Evolutionary conservation across 2,888 invertebrate species (phyloP), one percentile per base, ranked within the genome.

Genomic region (Globia sparganii): DNA sequence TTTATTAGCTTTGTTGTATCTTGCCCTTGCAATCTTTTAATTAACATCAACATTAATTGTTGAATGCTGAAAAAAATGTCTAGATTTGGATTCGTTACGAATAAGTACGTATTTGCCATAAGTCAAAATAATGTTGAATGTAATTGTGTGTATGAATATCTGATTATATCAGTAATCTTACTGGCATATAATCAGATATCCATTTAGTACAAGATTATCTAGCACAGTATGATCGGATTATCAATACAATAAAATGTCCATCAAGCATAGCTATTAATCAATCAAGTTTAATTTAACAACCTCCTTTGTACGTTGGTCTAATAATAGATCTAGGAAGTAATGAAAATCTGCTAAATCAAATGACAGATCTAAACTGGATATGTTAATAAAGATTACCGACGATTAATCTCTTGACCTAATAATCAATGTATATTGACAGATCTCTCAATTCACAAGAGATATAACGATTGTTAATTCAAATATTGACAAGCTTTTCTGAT

Each of bases 281-380:
- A 81, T 80, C 15, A 61, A 65, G 21, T 34, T 70, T 81, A 61
- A 81, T 56, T 61, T n/a, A 76, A 59, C 75, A 46, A 66, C 31
- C 37, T 61, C 21, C 25, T 46, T 53, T 75, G 34, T 64, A 65
- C 53, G 3, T 53, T 21, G 18, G n/a, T 31, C 67, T 34, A 56
- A 21, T 69, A 70, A 66, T 80, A 46, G 53, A n/a, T 56, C 31
- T 70, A 75, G 25, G 40, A 62, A 64, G 43, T 43, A 34, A 25
- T 64, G 21, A 11, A 64, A 68, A 68, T 58, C 67, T 64, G 61
- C 25, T 56, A 37, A 28, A 34, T 46, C 18, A 21, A 46, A 43
- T 21, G 34, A 49, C 28, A 59, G 25, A 71, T 25, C 4, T 46
- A 53, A 53, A 58, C 15, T 9, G 8, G 49, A 40, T 49, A 21